Evolutionary conservation across 2,113 vertebrate genomes (phyloP).

Genomic region (Herpetotheres cachinnans): DNA sequence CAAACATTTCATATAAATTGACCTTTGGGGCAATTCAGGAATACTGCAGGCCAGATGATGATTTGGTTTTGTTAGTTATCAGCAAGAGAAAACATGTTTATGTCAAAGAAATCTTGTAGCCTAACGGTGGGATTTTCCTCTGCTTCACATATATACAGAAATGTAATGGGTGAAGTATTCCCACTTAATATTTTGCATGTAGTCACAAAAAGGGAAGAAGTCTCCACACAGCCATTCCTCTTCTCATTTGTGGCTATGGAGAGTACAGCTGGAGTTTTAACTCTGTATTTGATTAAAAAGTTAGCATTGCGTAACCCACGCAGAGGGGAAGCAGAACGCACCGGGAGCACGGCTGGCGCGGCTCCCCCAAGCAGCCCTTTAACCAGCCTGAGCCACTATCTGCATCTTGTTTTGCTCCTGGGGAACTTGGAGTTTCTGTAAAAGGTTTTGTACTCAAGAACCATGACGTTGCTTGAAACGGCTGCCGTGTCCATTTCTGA

Average conservation of each 20-base stretch:
- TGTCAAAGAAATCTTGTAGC: not conserved
- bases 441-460: not conserved
- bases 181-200: not conserved
- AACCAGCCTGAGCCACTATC: not conserved
- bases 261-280: not conserved
- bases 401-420: not conserved
- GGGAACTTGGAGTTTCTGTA: not conserved
- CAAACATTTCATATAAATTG: not conserved
- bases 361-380: not conserved
- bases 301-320: not conserved
- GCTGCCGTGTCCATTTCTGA: not conserved
- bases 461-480: not conserved
- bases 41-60: not conserved
- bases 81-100: not conserved
- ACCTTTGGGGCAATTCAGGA: not conserved
- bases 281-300: not conserved
- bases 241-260: not conserved
- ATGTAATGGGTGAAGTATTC: not conserved
- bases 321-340: not conserved
- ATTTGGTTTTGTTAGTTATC: not conserved
- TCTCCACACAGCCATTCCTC: not conserved
- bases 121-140: not conserved
- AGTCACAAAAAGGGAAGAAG: not conserved
- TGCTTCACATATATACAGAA: not conserved
- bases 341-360: fast-evolving